Evolutionary conservation across 2,113 vertebrate species (phyloP), one percentile per base, ranked within the genome.

Genomic region (Coracopsis vasa): DNA sequence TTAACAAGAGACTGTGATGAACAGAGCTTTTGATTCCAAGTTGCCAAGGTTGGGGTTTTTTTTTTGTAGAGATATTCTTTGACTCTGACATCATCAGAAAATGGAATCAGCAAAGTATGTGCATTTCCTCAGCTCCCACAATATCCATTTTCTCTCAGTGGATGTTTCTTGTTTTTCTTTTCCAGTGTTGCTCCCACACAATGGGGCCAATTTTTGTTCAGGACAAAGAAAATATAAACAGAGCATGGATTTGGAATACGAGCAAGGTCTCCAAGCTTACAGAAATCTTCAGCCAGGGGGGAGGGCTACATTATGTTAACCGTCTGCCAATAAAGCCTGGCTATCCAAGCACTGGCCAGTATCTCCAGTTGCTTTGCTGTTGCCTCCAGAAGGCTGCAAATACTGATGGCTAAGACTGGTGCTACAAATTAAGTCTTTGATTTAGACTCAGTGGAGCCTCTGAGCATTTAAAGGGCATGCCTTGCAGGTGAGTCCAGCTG

Each of bases 171-270:
- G 95, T 97, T 97, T 98, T 98, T 98, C 98, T 98, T 98, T 97
- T 97, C 90, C 94, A 96, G 92, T 95, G 95, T 97, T 97, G 94
- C 98, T 99, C 99, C 99, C 99, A 99, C 99, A 98, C 98, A 98
- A 98, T 97, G 97, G 94, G 97, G 97, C 98, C 98, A 98, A 98
- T 95, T 98, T 97, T 98, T 98, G 98, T 97, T 97, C 98, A 98
- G 98, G 95, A 98, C 97, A 98, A 98, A 98, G 97, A 96, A 97
- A 97, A 97, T 96, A 98, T 97, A 98, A 98, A 98, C 97, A 98
- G 94, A 98, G 78, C 88, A 94, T 91, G 94, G 86, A 80, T 94
- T 83, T 97, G 96, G 96, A 98, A 88, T 96, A 95, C 25, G 79
- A 96, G 94, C 91, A 97, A 97, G 90, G 86, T 88, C 53, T 83